Base-by-base conservation (phyloP, 2,888 invertebrate species). In the Globia sparganii region DNA sequence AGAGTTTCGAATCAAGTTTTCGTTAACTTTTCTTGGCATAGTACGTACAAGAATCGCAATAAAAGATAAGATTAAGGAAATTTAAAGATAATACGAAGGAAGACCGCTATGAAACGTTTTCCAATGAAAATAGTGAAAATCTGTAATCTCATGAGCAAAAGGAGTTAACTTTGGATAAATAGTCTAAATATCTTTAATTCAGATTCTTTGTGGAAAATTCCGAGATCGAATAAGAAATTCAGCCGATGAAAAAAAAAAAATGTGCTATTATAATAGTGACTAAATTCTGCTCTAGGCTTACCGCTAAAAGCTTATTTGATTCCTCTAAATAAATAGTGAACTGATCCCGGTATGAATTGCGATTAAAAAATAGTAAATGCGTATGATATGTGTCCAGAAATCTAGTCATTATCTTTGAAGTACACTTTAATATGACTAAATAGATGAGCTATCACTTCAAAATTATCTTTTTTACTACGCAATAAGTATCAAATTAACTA, bases 1-100 rank as follows among this genome's bases (percentile, higher is more conserved):
- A 72, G 78, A 85, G 75, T 83, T 82, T 79, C 58, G 49, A 62
- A 67, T 69, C 71, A 77, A 84, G 77, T 71, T 79, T 84, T 62
- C 46, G n/a, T 73, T 75, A 62, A 65, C 46, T 59, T 67, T 76
- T 31, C 66, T 49, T 70, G 72, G 59, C 31, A 53, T 53, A 43
- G n/a, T 56, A 18, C 37, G 4, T n/a, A 62, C 18, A 25, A 6
- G n/a, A 37, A n/a, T 73, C 1, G 53, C 13, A 53, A 56, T 72
- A 31, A 46, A 77, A 67, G n/a, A 28, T 9, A 53, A 61, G 66
- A 62, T 34, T 49, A 15, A 58, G 58, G 25, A 59, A 53, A 68
- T 64, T 58, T 13, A 46, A 66, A 56, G 9, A n/a, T 67, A 11
- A 25, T 9, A 21, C 9, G 15, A 56, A 28, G 6, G 13, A 62